Percentiles rank a stretch among this genome's conserved stretches.
These are phyloP conservation scores for Vulpes lagopus DNA, from an alignment of 2,113 vertebrate species.

Conservation along the genomic window DNA sequence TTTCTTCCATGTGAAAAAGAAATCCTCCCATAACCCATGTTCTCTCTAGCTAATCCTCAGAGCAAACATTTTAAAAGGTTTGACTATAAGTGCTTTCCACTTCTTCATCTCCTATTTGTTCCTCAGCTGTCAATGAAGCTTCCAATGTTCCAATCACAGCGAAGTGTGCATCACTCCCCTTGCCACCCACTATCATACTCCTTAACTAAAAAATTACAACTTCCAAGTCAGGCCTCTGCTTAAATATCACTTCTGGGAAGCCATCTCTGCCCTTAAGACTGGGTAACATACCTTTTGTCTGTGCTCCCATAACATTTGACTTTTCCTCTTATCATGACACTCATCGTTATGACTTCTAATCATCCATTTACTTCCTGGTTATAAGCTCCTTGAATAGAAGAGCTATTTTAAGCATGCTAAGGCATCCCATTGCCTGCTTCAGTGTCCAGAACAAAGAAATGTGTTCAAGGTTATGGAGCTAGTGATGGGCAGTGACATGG, in stretches of 20 bases:
- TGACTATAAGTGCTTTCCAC: not conserved
- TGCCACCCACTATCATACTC: too few relatives aligned
- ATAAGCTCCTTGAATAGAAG: not conserved
- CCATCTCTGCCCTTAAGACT: not conserved
- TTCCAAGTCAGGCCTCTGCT: not conserved
- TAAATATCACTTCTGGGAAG: not conserved
- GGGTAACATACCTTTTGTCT: not conserved
- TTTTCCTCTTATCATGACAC: not conserved
- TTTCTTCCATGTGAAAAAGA: not conserved
- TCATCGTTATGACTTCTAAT: not conserved
- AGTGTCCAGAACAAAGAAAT: not conserved
- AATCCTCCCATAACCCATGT: not conserved
- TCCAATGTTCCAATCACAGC: not conserved
- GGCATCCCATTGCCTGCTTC: not conserved
- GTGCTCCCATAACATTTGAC: not conserved
- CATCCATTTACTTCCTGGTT: not conserved
- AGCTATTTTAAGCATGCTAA: not conserved
- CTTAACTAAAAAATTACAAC: not conserved
- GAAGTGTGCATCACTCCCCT: not conserved
- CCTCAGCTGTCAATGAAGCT: not conserved
- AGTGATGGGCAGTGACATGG: not conserved
- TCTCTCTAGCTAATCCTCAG: not conserved
- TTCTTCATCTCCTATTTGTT: not conserved
- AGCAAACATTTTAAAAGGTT: not conserved
- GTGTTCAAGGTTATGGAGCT: not conserved